Evolutionary conservation across 2,113 vertebrate species (phyloP), one percentile per base, ranked within the genome.

Genomic region (Hepsetus odoe): DNA sequence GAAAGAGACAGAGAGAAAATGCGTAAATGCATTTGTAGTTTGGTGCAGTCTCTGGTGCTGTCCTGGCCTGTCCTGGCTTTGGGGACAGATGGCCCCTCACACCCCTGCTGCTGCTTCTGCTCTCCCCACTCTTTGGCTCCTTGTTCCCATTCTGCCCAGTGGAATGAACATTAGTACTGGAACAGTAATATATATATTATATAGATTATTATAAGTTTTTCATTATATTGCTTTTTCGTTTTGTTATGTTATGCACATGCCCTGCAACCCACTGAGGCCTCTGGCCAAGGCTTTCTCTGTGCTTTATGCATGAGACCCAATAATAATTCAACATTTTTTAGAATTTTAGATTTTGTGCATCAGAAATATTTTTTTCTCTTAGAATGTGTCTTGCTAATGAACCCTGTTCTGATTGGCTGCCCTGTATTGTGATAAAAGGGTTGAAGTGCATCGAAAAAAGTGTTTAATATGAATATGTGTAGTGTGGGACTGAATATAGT

Each of bases 71-170:
- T 32, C 72, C 65, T 82, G 83, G 81, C 84, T 88, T 33, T 67
- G 44, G 82, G 86, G 81, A 90, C 90, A 93, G 91, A 93, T 92
- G 91, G 90, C 82, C 71, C 66, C 84, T 82, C n/a, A 74, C 77
- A 68, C 40, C 49, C 88, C 82, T 82, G 84, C 85, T 49, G 79
- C 83, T 86, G 16, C 55, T 84, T 84, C 85, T 55, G 80, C 83
- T 86, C 26, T 53, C 35, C 61, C 66, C 72, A 77, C 49, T 62
- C 65, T 80, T 88, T 88, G 87, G 88, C 88, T 87, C 83, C 30
- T 33, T 83, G 74, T 85, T 66, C 85, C 82, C 82, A 88, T 90
- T 89, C 87, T 88, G 87, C 79, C 69, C 86, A 90, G 90, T 20
- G 46, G 4, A 49, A 18, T 49, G 4, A 20, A 49, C 46, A 14